A percentile compares a stretch with the other conserved stretches of the same genome.
These are phyloP conservation scores for Passerculus sandwichensis DNA, from an alignment of 2,797 vertebrate genomes.

Conservation along the genomic window DNA sequence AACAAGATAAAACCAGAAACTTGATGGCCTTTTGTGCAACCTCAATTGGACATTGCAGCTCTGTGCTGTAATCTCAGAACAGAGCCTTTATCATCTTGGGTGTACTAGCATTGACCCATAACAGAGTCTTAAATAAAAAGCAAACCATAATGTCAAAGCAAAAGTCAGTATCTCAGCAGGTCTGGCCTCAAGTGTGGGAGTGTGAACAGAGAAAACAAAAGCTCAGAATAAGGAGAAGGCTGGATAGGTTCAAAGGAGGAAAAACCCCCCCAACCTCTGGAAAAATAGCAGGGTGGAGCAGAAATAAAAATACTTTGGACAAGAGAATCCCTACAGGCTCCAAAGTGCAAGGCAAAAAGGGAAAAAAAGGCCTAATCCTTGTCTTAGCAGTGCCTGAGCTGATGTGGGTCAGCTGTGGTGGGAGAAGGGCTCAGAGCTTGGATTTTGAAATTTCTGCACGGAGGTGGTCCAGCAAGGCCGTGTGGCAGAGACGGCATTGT, in stretches of 20 bases:
- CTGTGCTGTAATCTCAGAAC: conserved; percentile 57
- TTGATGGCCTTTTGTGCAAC: conserved; percentile 60
- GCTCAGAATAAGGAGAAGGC: not conserved
- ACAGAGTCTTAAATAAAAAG: conserved; percentile 62
- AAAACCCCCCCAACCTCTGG: not conserved
- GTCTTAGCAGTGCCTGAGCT: not conserved
- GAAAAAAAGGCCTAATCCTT: not conserved
- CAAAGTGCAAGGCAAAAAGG: not conserved
- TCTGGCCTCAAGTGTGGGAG: conserved; percentile 39
- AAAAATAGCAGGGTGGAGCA: conserved; percentile 58
- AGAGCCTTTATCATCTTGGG: conserved; percentile 61
- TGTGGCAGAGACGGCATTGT: not conserved
- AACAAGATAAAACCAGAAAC: conserved; percentile 77
- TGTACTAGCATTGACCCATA: conserved; percentile 61
- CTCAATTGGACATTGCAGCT: conserved; percentile 66
- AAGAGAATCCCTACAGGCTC: not conserved
- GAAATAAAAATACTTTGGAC: conserved; percentile 49
- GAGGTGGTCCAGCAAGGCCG: not conserved
- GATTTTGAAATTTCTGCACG: not conserved
- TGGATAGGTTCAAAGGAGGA: not conserved
- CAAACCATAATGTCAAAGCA: conserved; percentile 42
- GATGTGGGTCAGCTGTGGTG: not conserved
- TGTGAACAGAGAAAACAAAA: conserved; percentile 48
- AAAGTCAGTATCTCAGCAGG: conserved; percentile 61
- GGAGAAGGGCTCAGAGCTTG: not conserved